Conservation (phyloP, 2,797 vertebrate species). For the Acanthurus tractus region DNA sequence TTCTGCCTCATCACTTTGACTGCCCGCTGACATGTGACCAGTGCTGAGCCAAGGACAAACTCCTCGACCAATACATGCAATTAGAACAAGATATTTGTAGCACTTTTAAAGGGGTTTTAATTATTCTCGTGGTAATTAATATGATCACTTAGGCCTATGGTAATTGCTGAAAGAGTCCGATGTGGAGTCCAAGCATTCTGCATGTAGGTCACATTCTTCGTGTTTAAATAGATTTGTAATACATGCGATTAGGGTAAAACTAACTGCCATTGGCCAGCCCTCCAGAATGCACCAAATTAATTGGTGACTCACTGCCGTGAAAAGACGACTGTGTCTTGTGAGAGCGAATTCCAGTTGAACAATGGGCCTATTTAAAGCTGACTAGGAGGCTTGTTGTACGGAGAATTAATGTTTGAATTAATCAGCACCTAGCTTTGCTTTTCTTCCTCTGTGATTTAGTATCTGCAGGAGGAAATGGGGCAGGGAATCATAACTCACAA, state of each 20-base stretch:
- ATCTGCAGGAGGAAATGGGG: slow-evolving; percentile 47
- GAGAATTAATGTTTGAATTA: slow-evolving; percentile 78
- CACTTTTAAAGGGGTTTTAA: background rate
- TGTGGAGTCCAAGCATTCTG: background rate
- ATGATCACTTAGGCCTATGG: too few relatives aligned
- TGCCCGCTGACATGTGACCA: slow-evolving; percentile 42
- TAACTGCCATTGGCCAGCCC: slow-evolving; percentile 42
- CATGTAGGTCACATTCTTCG: background rate
- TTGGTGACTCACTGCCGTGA: slow-evolving; percentile 48
- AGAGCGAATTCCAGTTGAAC: slow-evolving; percentile 67
- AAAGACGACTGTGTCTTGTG: slow-evolving; percentile 46
- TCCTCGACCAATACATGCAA: background rate
- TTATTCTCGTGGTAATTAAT: background rate
- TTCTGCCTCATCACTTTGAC: slow-evolving; percentile 67
- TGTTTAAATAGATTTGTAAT: slow-evolving; percentile 11
- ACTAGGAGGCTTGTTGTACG: slow-evolving; percentile 71
- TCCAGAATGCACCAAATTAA: slow-evolving; percentile 61
- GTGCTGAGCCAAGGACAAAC: background rate
- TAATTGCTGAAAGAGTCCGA: too few relatives aligned
- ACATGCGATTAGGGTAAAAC: slow-evolving; percentile 32
- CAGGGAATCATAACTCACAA: slow-evolving; percentile 61
- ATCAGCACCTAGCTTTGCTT: slow-evolving; percentile 75
- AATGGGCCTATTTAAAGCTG: slow-evolving; percentile 77
- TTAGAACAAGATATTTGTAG: background rate
- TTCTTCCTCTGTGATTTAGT: slow-evolving; percentile 70